Evolutionary conservation across 2,113 vertebrate genomes (phyloP), one percentile per base, ranked within the genome.

Genomic region (Rhynchopsitta pachyrhyncha): DNA sequence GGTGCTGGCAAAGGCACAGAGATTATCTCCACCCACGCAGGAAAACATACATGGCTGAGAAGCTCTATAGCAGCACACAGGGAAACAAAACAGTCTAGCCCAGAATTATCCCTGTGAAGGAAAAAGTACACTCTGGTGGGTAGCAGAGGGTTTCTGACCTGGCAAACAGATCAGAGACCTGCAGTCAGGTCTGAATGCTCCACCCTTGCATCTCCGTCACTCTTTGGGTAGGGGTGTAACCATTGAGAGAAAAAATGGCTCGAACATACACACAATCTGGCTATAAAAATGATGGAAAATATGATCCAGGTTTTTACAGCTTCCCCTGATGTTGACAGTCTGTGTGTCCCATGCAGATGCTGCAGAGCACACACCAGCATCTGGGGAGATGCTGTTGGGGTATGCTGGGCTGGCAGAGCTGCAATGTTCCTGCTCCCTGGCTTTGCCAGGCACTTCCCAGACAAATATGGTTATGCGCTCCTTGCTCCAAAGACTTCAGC

Each of bases 1-100:
- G 77, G 57, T 90, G 64, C 92, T 97, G 96, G 94, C 89, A 93
- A 68, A 82, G 29, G 35, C 87, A 86, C 68, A 97, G 95, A 94
- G 44, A 96, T 95, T 75, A 86, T 88, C 49, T 93, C 96, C 95
- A 93, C 97, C 97, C 96, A 96, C 97, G 63, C 78, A 80, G 87
- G 66, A 90, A 85, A 91, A 64, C 78, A 66, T 91, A 92, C 89
- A 78, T 80, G 92, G 76, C 22, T 18, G 86, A 94, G 75, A 75
- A 90, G 69, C 68, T 82, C 68, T 81, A 53, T 49, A 70, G 80
- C 69, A 59, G 79, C 89, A 59, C 31, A 68, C 46, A 47, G n/a
- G 66, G 68, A 91, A 93, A 57, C 42, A 92, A 91, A 93, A 78
- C n/a, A 57, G 75, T 83, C 86, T 93, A 79, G 60, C 59, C 57